Conservation (phyloP, 2,797 vertebrate genomes). For the Sebastes trivittatus region DNA sequence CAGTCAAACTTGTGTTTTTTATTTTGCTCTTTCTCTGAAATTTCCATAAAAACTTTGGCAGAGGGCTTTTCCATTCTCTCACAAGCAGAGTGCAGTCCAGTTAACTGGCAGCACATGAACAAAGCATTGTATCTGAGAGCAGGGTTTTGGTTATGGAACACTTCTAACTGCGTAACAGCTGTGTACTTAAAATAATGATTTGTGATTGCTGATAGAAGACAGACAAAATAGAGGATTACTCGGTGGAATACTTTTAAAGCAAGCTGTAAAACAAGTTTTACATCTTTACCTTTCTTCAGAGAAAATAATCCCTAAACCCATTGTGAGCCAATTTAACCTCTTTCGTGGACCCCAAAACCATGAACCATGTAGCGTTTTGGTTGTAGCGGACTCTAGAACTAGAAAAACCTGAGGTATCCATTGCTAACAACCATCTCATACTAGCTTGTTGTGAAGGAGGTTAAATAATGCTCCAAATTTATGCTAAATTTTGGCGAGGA, state of each 20-base stretch:
- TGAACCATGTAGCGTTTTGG: background rate
- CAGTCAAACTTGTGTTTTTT: background rate
- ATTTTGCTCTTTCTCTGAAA: slow-evolving; percentile 18
- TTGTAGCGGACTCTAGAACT: too few relatives aligned
- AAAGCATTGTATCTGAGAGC: slow-evolving; percentile 19
- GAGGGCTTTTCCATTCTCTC: slow-evolving; percentile 47
- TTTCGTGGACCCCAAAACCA: background rate
- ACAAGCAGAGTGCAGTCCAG: slow-evolving; percentile 19
- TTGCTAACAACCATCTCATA: too few relatives aligned
- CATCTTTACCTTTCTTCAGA: background rate
- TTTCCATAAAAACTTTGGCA: slow-evolving; percentile 50
- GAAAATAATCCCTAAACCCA: background rate
- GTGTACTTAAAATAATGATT: slow-evolving; percentile 11
- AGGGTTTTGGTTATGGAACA: slow-evolving; percentile 7
- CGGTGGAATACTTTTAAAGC: background rate
- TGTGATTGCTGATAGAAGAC: slow-evolving; percentile 6
- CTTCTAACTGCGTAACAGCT: slow-evolving; percentile 7
- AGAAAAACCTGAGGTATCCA: too few relatives aligned
- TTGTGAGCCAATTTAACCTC: background rate
- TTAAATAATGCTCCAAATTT: too few relatives aligned
- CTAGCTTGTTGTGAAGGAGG: too few relatives aligned
- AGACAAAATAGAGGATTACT: background rate
- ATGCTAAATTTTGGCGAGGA: too few relatives aligned
- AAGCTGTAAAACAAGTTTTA: background rate
- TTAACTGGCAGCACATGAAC: slow-evolving; percentile 22